Conservation (phyloP, 2,888 invertebrate genomes). For the Dynastes maya region DNA sequence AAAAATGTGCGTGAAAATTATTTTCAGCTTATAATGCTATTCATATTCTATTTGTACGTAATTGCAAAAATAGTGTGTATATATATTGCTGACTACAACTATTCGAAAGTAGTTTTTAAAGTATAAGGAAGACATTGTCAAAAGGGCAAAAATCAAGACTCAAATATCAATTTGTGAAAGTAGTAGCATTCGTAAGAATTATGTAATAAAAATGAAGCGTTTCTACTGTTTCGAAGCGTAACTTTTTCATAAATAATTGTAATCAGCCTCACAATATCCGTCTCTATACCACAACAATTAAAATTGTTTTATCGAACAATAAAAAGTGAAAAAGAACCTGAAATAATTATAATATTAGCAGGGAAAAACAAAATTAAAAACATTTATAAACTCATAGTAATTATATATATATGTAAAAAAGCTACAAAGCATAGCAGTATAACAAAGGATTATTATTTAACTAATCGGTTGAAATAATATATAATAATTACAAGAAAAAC, state of each 20-base stretch:
- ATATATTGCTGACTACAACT: not conserved
- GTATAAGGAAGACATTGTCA: no score
- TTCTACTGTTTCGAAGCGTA: no score
- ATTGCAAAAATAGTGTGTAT: not conserved
- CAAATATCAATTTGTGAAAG: no score
- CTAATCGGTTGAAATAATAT: constrained; percentile 26
- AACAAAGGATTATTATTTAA: not conserved
- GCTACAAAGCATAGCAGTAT: constrained; percentile 26
- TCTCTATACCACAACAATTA: not conserved
- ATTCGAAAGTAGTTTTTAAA: no score
- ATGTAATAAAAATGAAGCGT: no score
- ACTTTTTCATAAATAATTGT: constrained; percentile 1
- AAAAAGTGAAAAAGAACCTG: not conserved
- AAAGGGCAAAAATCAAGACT: no score
- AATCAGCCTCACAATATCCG: not conserved
- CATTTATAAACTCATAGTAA: constrained; percentile 4
- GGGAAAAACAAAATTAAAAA: constrained; percentile 8
- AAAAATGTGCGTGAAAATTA: constrained; percentile 25
- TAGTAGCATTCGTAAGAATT: no score
- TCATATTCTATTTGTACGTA: no score
- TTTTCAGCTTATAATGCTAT: not conserved
- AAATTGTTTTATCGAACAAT: no score
- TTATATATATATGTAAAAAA: constrained; percentile 16
- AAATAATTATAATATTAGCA: not conserved
- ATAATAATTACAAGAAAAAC: constrained; percentile 28